Evolutionary conservation across 2,113 vertebrate species (phyloP), one percentile per base, ranked within the genome.

Genomic region (Polypterus bichir): DNA sequence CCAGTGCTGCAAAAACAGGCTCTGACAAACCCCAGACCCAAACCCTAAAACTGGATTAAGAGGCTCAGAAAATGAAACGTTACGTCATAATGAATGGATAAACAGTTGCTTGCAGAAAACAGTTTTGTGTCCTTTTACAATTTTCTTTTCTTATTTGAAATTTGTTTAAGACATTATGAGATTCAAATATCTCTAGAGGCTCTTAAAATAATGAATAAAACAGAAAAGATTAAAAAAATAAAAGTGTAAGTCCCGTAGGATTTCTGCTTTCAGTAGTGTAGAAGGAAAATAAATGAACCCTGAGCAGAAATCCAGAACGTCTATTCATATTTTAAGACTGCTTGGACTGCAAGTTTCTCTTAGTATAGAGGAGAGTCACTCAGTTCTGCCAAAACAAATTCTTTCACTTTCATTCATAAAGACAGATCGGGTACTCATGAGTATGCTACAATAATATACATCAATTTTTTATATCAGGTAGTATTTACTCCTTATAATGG

Each of bases 201-300:
- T 74, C 75, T 65, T 70, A 75, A 65, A 70, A 66, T 64, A 75
- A 46, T 65, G 63, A 54, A 59, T 48, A 59, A 54, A 53, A 54
- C 46, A 46, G 27, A 60, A 48, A 53, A 53, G 58, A 59, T 52
- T 72, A 81, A 79, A 79, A 64, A 74, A 81, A 82, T 74, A 70
- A 67, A 68, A 57, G 69, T 46, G 7, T 6, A 9, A 59, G 60
- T 63, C 66, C 68, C 64, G 51, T 65, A 71, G 67, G 70, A 61
- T 62, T 45, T 47, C 54, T 64, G 64, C 71, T 62, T 73, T 67
- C 74, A 64, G 27, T 27, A 27, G 53, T 52, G 64, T 46, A 54
- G 59, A 51, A 27, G 64, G 64, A 61, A 60, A 63, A 73, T 73
- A 73, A 72, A 72, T 68, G 69, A 70, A 68, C 68, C 62, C 66